Base-by-base conservation (phyloP, 2,888 invertebrate species). In the Hecatera dysodea region DNA sequence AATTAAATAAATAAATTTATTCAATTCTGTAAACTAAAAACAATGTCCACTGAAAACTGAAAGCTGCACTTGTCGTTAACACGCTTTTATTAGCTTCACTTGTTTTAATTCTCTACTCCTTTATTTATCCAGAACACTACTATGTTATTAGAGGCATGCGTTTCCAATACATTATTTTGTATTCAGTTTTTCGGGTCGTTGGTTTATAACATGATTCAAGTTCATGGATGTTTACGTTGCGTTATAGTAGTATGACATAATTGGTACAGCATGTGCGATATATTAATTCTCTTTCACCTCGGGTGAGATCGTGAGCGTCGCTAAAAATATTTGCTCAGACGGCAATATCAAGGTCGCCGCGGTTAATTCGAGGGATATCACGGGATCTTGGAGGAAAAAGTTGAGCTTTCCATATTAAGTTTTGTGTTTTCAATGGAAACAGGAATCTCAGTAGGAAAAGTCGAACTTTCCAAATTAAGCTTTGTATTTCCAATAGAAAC, bases 271-370 rank as follows among this genome's bases (percentile, higher is more conserved):
- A 90, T 87, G 82, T 89, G 90, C 86, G 86, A 85, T 88, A 87
- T 88, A 93, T 93, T 91, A 90, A 91, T 90, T 90, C 85, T 92
- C 90, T 89, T 92, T 91, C 90, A 90, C 86, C 90, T 90, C 90
- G 90, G 65, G 64, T 84, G 86, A 82, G 91, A 91, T 90, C 92
- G 90, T 87, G 89, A 89, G 88, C 89, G 87, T 79, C 83, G 90
- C 94, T 94, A 94, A 94, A 95, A 94, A 94, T 95, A 94, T 92
- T 89, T 87, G 90, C 90, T 90, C 89, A 88, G 90, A 90, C 90
- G 80, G 86, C 92, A 94, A 90, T 93, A 94, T 95, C 95, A 95
- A 95, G 95, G 95, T 89, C 92, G 84, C 46, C 64, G 55, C 79
- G 80, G 81, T 85, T 90, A 86, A 88, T 89, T 90, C 86, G 81